A percentile compares a stretch with the other conserved stretches of the same genome.
Conservation (phyloP, 2,797 vertebrate species). For the Sciaenops ocellatus region DNA sequence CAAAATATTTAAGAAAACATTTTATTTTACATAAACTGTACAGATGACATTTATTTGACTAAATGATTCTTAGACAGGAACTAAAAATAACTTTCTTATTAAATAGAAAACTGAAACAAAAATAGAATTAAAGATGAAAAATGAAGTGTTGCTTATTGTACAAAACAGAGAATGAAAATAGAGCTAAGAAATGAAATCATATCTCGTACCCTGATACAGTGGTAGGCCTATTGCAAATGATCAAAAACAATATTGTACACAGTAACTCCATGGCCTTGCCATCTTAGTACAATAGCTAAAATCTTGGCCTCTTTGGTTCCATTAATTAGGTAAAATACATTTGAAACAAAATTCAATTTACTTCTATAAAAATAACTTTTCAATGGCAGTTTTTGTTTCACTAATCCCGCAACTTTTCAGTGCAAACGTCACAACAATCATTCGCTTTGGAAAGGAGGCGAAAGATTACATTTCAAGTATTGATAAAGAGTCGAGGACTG, state of each 20-base stretch:
- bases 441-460: slow-evolving; percentile 99
- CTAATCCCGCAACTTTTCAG: slow-evolving; percentile 99
- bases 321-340: slow-evolving; percentile 98
- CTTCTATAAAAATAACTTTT: slow-evolving; percentile 99
- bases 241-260: slow-evolving; percentile 87
- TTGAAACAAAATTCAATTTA: slow-evolving; percentile 95
- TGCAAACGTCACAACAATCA: slow-evolving; percentile 99
- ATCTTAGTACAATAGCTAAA: slow-evolving; percentile 92
- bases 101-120: slow-evolving; percentile 94
- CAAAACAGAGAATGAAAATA: slow-evolving; percentile 90
- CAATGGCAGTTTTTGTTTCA: slow-evolving; percentile 93
- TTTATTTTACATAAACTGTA: slow-evolving; percentile 99
- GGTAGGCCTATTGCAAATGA: slow-evolving; percentile 91
- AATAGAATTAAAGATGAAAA: slow-evolving; percentile 90
- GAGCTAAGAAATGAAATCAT: slow-evolving; percentile 92
- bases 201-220: slow-evolving; percentile 94
- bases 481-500: slow-evolving; percentile 94
- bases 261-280: slow-evolving; percentile 90
- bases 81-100: slow-evolving; percentile 97
- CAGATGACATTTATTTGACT: slow-evolving; percentile 96
- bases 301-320: slow-evolving; percentile 99
- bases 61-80: slow-evolving; percentile 96
- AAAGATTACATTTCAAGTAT: slow-evolving; percentile 99
- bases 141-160: slow-evolving; percentile 90
- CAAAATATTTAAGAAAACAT: slow-evolving; percentile 88